Base-by-base conservation (phyloP, 2,888 invertebrate genomes). In the Bellardia bayeri region DNA sequence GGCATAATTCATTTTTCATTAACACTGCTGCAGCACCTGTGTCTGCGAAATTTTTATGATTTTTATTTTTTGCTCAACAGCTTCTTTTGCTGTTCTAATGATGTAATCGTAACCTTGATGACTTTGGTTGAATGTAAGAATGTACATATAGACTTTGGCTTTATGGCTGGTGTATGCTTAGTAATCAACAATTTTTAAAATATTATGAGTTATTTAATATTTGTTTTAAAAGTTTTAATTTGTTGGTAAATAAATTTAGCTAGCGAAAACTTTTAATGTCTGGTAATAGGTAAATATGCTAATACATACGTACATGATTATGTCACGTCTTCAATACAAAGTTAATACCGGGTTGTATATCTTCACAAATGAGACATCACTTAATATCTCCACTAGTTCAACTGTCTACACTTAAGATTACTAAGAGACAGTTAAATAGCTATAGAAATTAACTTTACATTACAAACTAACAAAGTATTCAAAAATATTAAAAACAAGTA, bases 1-100 rank as follows among this genome's bases (percentile, higher is more conserved):
- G 71, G 23, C 82, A 76, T 71, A 83, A 83, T 76, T 83, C 69
- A 76, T 83, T 76, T 83, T 71, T 71, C 76, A 75, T 71, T 82
- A 82, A 82, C 74, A 66, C 56, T 56, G 16, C 56, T 56, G 16
- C 4, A 75, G 45, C 82, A 72, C 72, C 64, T 76, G 82, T 37
- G 69, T 56, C 37, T 49, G 33, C 23, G 40, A 40, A 58, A 42
- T 72, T 64, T 42, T n/a, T 40, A 8, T 13, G 3, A 11, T 45
- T 45, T 45, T 45, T 45, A 1, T 11, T 66, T 23, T 66, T 23
- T 63, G 33, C 6, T 33, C 56, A 61, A 61, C 64, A 58, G 13
- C 66, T 75, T 75, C 11, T 54, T 40, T 51, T 61, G 78, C 58
- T 56, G 45, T 63, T 81, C 68, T 69, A 83, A 83, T 76, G 58